Conservation (phyloP, 2,113 vertebrate species). For the Athene cunicularia region DNA sequence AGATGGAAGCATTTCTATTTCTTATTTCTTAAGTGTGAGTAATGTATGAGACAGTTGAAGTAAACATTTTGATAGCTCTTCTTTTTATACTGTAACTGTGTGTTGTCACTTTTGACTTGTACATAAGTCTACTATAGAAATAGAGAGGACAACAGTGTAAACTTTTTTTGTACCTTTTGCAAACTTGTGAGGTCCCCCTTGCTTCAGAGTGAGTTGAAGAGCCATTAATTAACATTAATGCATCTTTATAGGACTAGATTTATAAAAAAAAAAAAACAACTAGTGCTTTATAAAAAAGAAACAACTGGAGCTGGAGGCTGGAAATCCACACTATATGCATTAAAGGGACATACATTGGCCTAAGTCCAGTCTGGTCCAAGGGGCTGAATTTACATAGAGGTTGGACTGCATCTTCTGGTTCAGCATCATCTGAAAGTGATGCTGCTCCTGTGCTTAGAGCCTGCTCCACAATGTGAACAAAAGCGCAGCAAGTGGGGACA, state of each 20-base stretch:
- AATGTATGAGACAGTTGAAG: not conserved
- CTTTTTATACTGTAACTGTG: not conserved
- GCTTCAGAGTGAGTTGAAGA: not conserved
- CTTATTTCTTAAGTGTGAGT: not conserved
- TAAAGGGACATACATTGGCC: not conserved
- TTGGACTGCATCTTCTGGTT: not conserved
- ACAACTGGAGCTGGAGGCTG: not conserved
- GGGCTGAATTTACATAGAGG: not conserved
- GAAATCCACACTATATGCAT: not conserved
- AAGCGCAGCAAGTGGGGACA: not conserved
- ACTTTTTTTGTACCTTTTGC: not conserved
- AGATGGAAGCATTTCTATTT: not conserved
- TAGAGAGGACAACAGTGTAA: not conserved
- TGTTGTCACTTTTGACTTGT: not conserved
- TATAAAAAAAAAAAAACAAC: not conserved
- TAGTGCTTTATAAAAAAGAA: not conserved
- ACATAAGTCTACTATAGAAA: not conserved
- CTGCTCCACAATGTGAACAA: not conserved
- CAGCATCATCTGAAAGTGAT: not conserved
- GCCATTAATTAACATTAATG: not conserved
- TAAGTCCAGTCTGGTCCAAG: not conserved
- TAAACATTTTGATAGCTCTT: constrained; percentile 8
- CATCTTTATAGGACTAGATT: not conserved
- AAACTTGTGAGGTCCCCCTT: not conserved
- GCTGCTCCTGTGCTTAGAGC: not conserved